These are phyloP conservation scores for Aphelenchoides besseyi DNA, from an alignment of 1,140 invertebrate species.

Conservation along the genomic window DNA sequence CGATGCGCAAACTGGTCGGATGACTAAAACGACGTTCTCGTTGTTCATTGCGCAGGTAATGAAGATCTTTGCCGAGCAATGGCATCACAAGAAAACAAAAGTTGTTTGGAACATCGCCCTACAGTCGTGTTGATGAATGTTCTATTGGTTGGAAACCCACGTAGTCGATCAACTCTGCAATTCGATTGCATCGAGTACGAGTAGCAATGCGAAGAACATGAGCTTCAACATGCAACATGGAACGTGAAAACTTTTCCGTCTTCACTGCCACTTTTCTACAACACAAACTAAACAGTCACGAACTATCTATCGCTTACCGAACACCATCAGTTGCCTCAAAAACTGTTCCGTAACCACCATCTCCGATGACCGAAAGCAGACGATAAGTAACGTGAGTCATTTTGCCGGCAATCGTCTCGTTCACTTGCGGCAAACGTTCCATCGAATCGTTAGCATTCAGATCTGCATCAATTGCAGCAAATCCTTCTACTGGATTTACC, in stretches of 20 bases:
- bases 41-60: conserved; percentile 46
- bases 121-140: background rate
- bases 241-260: conserved; percentile 28
- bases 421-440: conserved; percentile 13
- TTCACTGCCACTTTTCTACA: conserved; percentile 40
- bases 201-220: conserved; percentile 37
- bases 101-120: conserved; percentile 7
- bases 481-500: no score
- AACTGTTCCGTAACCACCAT: conserved; percentile 51
- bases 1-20: conserved; percentile 43
- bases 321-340: conserved; percentile 22
- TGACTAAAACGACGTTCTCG: conserved; percentile 38
- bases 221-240: conserved; percentile 27
- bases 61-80: conserved; percentile 47
- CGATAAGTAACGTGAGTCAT: background rate
- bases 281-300: background rate
- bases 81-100: conserved; percentile 49
- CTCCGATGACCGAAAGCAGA: conserved; percentile 27
- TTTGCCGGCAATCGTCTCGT: background rate
- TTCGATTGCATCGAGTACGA: conserved; percentile 34
- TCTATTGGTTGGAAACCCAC: conserved; percentile 24
- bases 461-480: no score
- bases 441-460: no score
- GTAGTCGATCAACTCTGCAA: conserved; percentile 46
- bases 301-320: conserved; percentile 19